Conservation (phyloP, 2,797 vertebrate species). For the Agapornis canus region DNA sequence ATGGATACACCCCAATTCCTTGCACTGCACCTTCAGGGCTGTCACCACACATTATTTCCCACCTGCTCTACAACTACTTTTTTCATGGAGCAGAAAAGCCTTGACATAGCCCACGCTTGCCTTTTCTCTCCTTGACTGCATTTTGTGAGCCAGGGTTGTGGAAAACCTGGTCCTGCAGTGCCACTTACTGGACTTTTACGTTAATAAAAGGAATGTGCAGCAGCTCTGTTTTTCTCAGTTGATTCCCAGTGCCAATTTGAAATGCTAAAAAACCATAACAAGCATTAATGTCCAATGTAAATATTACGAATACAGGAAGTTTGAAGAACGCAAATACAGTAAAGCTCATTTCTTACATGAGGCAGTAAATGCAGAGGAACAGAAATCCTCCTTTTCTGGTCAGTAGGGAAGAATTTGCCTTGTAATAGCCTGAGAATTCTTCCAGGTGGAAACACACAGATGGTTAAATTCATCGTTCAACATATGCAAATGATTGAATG, state of each 20-base stretch:
- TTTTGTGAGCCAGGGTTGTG: background rate
- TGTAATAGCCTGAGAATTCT: background rate
- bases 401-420: background rate
- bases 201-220: background rate
- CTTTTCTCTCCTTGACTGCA: background rate
- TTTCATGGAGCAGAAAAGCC: background rate
- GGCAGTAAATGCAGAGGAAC: background rate
- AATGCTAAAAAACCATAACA: background rate
- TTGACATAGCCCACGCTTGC: background rate
- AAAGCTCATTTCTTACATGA: background rate
- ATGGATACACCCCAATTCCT: background rate
- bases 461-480: background rate
- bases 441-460: background rate
- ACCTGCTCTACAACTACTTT: background rate
- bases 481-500: background rate
- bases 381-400: background rate
- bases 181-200: constrained; percentile 52
- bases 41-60: background rate
- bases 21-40: background rate
- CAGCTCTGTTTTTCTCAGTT: background rate
- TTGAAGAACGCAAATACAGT: background rate
- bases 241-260: background rate
- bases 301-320: background rate
- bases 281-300: background rate
- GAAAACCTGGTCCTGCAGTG: constrained; percentile 57